These are phyloP conservation scores for Ichneumoninae sp. DNA, from an alignment of 2,888 invertebrate genomes.

Conservation along the genomic window DNA sequence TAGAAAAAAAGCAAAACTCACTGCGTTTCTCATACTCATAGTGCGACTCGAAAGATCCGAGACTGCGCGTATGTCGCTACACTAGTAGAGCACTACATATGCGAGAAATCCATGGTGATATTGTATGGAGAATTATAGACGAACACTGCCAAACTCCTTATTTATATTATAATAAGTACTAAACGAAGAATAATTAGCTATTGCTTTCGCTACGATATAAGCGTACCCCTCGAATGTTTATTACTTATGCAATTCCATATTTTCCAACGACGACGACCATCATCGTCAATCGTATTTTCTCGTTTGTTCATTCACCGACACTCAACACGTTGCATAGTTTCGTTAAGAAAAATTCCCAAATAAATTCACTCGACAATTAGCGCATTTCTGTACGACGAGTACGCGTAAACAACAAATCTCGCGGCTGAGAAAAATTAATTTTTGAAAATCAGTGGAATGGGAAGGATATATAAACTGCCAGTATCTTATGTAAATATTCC, in stretches of 20 bases:
- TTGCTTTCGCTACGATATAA: conserved; percentile 69
- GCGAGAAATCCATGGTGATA: conserved; percentile 56
- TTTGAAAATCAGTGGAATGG: conserved; percentile 32
- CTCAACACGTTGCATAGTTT: not conserved
- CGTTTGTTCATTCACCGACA: conserved; percentile 6
- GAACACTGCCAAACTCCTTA: conserved; percentile 81
- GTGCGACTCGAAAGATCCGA: conserved; percentile 25
- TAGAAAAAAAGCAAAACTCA: conserved; percentile 3
- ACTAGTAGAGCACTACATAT: conserved; percentile 48
- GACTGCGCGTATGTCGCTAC: conserved; percentile 40
- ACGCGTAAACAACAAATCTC: conserved; percentile 23
- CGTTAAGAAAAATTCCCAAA: not conserved
- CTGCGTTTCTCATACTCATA: conserved; percentile 27
- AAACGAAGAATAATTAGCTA: conserved; percentile 45
- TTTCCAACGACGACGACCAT: conserved; percentile 16
- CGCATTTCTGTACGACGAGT: conserved; percentile 41
- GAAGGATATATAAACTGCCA: conserved; percentile 76
- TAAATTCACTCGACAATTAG: not conserved
- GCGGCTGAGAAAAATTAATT: conserved; percentile 43
- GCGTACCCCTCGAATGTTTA: conserved; percentile 14
- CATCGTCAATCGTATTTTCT: conserved; percentile 3
- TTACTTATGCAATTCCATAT: conserved; percentile 35
- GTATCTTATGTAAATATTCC: conserved; percentile 80
- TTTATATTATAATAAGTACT: conserved; percentile 72
- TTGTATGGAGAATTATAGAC: conserved; percentile 67